phyloP scores from a whole-genome alignment of 35 echinoderm and acorn worm genomes.

The Ophiothrix spiculata region DNA sequence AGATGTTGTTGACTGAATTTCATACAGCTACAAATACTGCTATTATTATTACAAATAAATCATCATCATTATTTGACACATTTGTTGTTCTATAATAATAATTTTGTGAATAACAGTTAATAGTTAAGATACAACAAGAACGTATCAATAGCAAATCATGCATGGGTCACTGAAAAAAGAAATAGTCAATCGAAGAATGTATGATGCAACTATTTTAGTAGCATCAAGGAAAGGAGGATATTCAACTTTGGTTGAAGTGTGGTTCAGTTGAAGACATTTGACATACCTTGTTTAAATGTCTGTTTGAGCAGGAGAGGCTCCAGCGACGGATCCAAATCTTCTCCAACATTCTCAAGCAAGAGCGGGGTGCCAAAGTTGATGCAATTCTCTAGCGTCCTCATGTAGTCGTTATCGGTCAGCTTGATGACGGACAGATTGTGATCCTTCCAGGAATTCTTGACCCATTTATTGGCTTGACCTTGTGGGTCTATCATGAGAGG shows the following conservation, averaged over 20 bases:
- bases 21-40: too few species aligned
- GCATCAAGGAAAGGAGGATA: too few species aligned
- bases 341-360: slow-evolving; percentile 96
- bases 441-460: slow-evolving; percentile 98
- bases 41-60: too few species aligned
- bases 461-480: slow-evolving; percentile 99
- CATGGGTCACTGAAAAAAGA: too few species aligned
- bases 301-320: slow-evolving; percentile 97
- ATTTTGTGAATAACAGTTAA: too few species aligned
- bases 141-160: too few species aligned
- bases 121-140: too few species aligned
- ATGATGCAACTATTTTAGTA: too few species aligned
- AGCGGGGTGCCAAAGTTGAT: slow-evolving; percentile 95
- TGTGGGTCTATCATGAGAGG: slow-evolving; percentile 99
- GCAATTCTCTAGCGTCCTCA: slow-evolving; percentile 98
- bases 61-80: too few species aligned
- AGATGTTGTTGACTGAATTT: too few species aligned
- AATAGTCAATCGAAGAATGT: too few species aligned
- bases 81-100: too few species aligned
- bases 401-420: slow-evolving; percentile 95
- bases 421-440: slow-evolving; percentile 97
- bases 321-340: slow-evolving; percentile 93
- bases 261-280: not conserved
- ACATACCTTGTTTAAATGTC: slow-evolving; percentile 98
- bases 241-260: not conserved